Evolutionary conservation across 2,888 invertebrate genomes (phyloP).

Genomic region (Philopedon plagiatum): DNA sequence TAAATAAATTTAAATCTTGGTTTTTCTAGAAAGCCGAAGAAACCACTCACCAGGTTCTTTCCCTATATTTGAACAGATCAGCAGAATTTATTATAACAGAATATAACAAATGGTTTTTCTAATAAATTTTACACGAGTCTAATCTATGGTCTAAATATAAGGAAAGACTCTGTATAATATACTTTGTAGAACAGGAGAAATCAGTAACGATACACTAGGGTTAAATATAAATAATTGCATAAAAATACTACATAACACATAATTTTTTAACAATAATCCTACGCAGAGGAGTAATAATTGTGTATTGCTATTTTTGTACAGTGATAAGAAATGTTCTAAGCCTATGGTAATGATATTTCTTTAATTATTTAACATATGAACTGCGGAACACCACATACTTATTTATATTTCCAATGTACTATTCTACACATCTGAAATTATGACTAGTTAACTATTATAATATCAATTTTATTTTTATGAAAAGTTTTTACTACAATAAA

Average conservation of each 20-base stretch:
- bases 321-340: slow-evolving; percentile 42
- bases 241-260: background rate
- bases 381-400: slow-evolving; percentile 56
- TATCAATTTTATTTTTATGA: slow-evolving; percentile 49
- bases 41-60: too few species aligned
- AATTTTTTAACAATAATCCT: slow-evolving; percentile 18
- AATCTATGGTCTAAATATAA: too few species aligned
- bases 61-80: too few species aligned
- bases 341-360: slow-evolving; percentile 32
- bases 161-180: background rate
- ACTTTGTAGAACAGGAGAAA: background rate
- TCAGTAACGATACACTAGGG: too few species aligned
- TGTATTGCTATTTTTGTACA: slow-evolving; percentile 48
- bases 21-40: too few species aligned
- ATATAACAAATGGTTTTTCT: too few species aligned
- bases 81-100: too few species aligned
- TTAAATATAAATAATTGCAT: background rate
- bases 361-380: slow-evolving; percentile 37
- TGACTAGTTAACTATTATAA: slow-evolving; percentile 44
- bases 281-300: slow-evolving; percentile 17
- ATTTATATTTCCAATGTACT: slow-evolving; percentile 58
- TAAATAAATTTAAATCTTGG: too few species aligned
- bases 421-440: slow-evolving; percentile 56
- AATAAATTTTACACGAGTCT: too few species aligned
- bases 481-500: slow-evolving; percentile 70